Evolutionary conservation across 2,888 invertebrate species (phyloP), one percentile per base, ranked within the genome.

Genomic region (Megaustenia siamemsis): DNA sequence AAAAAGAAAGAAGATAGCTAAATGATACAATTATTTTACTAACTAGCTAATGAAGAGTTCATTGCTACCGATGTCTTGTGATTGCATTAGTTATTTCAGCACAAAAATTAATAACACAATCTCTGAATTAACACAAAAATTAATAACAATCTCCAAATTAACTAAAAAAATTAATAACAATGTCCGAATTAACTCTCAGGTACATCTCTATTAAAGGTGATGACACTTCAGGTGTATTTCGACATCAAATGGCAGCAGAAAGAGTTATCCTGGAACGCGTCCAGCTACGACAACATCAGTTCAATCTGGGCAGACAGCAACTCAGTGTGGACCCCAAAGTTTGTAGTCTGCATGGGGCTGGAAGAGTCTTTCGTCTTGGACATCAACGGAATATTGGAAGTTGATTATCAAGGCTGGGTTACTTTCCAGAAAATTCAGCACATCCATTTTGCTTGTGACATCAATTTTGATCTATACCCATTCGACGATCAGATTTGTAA

Each of bases 401-500:
- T 76, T 1, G 6, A 28, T 2, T n/a, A 5, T 21, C 18, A 35
- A 28, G 76, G 76, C 2, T 5, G 18, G 4, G 76, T 76, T 1
- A 18, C 32, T 3, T 49, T 28, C 49, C 6, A 3, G 1, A 53
- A 8, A n/a, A 10, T 12, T n/a, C 4, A 76, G 10, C 28, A 76
- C 28, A 12, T 76, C 5, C 49, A 4, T 6, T 76, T 76, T 28
- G 10, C n/a, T 4, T 76, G 76, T 32, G 28, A 28, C n/a, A 76
- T 76, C 24, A 15, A 76, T 21, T 76, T 76, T 45, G 8, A 53
- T 10, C 49, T 24, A 53, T 76, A 49, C 21, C 76, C 76, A 1
- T 76, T 76, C 21, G 76, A 76, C 21, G n/a, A 28, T n/a, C 76
- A 76, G 53, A 21, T 32, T 12, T 76, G 76, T 28, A 28, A 15